Evolutionary conservation across 2,888 invertebrate species (phyloP).

Genomic region (Athalia rosae): DNA sequence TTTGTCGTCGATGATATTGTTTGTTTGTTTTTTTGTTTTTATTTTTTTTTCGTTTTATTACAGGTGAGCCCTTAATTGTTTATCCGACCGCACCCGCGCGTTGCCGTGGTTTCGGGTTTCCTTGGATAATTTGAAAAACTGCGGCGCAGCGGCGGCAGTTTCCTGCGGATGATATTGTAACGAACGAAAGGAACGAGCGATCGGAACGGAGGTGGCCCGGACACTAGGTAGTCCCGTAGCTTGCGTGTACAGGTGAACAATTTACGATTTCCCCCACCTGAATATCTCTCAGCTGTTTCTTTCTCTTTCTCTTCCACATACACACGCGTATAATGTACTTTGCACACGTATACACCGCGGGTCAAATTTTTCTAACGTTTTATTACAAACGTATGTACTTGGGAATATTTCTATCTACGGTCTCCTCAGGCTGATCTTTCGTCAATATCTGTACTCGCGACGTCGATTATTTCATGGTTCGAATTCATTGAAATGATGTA

Average conservation of each 20-base stretch:
- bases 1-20: no score
- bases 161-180: background rate
- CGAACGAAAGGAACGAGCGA: conserved; percentile 53
- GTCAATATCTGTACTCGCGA: background rate
- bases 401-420: no score
- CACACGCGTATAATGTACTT: conserved; percentile 28
- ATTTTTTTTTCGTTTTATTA: no score
- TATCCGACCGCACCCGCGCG: no score
- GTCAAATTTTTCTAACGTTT: no score
- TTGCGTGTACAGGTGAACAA: conserved; percentile 68
- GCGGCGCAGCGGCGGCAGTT: background rate
- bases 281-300: conserved; percentile 48
- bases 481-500: background rate
- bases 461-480: background rate
- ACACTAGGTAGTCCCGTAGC: conserved; percentile 60
- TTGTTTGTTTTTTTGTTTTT: no score
- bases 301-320: conserved; percentile 48
- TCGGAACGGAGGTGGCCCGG: conserved; percentile 66
- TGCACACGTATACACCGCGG: background rate
- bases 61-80: no score
- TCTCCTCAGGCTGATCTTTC: background rate
- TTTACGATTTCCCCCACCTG: conserved; percentile 68
- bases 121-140: background rate
- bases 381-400: no score
- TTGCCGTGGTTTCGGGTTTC: no score